Evolutionary conservation across 2,797 vertebrate species (phyloP).

Genomic region (Merluccius polli): DNA sequence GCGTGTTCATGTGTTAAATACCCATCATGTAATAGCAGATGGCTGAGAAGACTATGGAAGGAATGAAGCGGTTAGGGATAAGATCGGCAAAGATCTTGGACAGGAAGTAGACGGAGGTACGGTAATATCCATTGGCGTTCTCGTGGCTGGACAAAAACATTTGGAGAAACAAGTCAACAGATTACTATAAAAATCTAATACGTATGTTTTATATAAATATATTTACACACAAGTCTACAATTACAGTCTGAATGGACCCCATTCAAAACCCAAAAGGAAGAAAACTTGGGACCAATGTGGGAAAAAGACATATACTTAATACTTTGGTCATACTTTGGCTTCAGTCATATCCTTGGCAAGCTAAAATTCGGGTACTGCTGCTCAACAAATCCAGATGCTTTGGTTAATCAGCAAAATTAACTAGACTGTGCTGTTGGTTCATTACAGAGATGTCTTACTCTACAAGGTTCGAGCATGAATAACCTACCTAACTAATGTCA

Average conservation of each 20-base stretch:
- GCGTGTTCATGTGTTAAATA: conserved; percentile 39
- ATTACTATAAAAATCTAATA: neutral
- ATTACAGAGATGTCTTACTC: neutral
- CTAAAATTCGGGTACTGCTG: neutral
- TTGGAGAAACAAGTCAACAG: neutral
- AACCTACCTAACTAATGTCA: neutral
- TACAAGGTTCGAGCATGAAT: neutral
- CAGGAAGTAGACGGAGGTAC: conserved; percentile 79
- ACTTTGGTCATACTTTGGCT: neutral
- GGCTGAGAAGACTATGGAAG: conserved; percentile 69
- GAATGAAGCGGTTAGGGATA: conserved; percentile 76
- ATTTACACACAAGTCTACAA: neutral
- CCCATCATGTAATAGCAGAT: conserved; percentile 82
- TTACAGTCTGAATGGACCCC: neutral
- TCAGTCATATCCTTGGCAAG: neutral
- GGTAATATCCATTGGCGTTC: conserved; percentile 78
- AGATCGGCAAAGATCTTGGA: conserved; percentile 80
- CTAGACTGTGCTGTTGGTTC: neutral
- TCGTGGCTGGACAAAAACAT: conserved; percentile 66
- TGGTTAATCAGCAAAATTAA: no score
- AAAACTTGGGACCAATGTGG: neutral
- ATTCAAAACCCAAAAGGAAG: neutral
- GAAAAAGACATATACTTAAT: neutral
- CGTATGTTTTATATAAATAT: neutral
- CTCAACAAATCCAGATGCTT: neutral